Base-by-base conservation (phyloP, 2,888 invertebrate species). In the Drosophila nr. perissopoda region DNA sequence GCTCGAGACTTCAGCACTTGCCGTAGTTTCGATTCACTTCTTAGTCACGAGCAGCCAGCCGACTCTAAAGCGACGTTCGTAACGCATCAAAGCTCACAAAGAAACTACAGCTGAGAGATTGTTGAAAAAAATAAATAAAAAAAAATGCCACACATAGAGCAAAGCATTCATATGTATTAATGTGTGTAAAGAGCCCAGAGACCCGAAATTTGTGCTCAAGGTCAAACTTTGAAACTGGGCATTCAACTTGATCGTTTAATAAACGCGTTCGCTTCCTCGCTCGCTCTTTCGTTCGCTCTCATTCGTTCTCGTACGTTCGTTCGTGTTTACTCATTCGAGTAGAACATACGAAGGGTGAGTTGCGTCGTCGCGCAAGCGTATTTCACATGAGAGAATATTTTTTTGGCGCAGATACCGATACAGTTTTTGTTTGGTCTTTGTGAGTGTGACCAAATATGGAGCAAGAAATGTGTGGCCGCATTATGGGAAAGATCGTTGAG, bases 221-320 rank as follows among this genome's bases (percentile, higher is more conserved):
- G 91, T 92, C 91, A 90, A 88, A 82, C 82, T 83, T 83, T 74
- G 77, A 89, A 91, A 91, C 90, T 88, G 91, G 91, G 83, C 91
- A 80, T 91, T 91, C 91, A 91, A 91, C 91, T 91, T 86, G 85
- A 87, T 90, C 90, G 90, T 90, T 88, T 88, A 88, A 88, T 70
- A 88, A 90, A 89, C 90, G 84, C 89, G 90, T 89, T 90, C 78
- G 80, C 67, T 68, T 38, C 40, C 25, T 21, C 34, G 25, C 34
- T 54, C 83, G 86, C 86, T 88, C 33, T 21, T 45, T 25, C 80
- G 80, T 67, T 68, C 21, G 11, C 21, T 45, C 21, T 21, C 34
- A 11, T 25, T 36, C 54, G 38, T n/a, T 54, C 45, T 21, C 11
- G 18, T 53, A 34, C 82, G 88, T 90, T 90, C 21, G 13, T 31